Percentiles rank a stretch among this genome's conserved stretches.
phyloP scores from a whole-genome alignment of 2,888 invertebrate species.

The Callimorpha dominula region DNA sequence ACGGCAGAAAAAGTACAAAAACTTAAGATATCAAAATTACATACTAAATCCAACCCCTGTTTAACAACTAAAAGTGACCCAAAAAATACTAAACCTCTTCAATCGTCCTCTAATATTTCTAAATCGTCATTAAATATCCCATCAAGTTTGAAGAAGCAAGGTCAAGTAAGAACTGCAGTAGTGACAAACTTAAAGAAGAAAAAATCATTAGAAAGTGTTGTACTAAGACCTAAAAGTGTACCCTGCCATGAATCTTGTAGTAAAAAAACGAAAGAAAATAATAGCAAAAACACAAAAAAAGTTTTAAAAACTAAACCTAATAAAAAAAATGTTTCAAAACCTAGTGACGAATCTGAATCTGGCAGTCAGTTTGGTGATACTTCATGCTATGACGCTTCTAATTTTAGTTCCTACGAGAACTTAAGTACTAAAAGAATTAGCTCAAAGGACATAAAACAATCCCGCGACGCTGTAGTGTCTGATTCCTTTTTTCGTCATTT shows the following conservation, averaged over 20 bases:
- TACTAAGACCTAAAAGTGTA: slow-evolving; percentile 69
- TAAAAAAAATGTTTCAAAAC: slow-evolving; percentile 56
- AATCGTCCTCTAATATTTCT: slow-evolving; percentile 63
- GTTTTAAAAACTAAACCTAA: slow-evolving; percentile 55
- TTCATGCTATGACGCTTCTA: slow-evolving; percentile 68
- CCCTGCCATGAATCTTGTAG: slow-evolving; percentile 74
- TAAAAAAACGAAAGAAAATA: slow-evolving; percentile 69
- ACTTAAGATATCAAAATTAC: slow-evolving; percentile 67
- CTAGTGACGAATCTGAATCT: slow-evolving; percentile 63
- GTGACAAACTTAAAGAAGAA: slow-evolving; percentile 80
- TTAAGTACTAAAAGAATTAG: slow-evolving; percentile 57
- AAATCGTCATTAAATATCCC: slow-evolving; percentile 73
- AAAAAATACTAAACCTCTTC: slow-evolving; percentile 61
- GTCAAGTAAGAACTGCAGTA: slow-evolving; percentile 73
- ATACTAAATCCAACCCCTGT: slow-evolving; percentile 73
- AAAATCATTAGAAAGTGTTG: slow-evolving; percentile 70
- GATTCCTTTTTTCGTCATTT: slow-evolving; percentile 91
- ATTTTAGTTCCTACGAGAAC: slow-evolving; percentile 68
- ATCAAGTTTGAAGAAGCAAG: slow-evolving; percentile 61
- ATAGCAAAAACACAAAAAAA: slow-evolving; percentile 63
- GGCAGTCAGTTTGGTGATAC: slow-evolving; percentile 78
- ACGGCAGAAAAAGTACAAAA: slow-evolving; percentile 81
- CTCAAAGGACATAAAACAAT: slow-evolving; percentile 84
- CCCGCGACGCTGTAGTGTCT: slow-evolving; percentile 87
- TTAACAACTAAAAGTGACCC: slow-evolving; percentile 60